These are phyloP conservation scores for Hylaeus anthracinus DNA, from an alignment of 1,140 invertebrate species.

Conservation along the genomic window DNA sequence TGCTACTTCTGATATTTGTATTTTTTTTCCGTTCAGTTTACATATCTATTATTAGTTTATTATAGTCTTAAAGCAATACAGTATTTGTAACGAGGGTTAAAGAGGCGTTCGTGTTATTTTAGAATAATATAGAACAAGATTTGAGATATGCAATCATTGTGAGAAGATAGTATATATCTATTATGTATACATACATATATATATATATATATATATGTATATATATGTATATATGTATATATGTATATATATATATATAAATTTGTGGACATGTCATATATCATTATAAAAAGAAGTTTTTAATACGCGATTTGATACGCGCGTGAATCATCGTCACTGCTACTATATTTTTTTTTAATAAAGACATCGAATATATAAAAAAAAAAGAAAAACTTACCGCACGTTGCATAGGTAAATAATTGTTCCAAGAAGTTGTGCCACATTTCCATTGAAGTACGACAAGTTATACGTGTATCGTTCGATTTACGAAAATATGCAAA, in stretches of 20 bases:
- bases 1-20: background rate
- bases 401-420: constrained; percentile 27
- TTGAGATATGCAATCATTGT: constrained; percentile 45
- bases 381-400: constrained; percentile 7
- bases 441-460: background rate
- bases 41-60: constrained; percentile 16
- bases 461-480: background rate
- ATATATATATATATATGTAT: background rate
- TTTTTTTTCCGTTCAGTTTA: constrained; percentile 4
- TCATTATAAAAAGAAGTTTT: constrained; percentile 24
- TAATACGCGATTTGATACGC: constrained; percentile 18
- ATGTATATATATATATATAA: constrained; percentile 17
- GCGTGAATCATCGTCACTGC: constrained; percentile 20
- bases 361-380: constrained; percentile 24
- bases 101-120: constrained; percentile 38
- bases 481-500: background rate
- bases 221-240: constrained; percentile 1
- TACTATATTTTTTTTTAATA: constrained; percentile 58
- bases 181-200: background rate
- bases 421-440: constrained; percentile 32
- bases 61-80: constrained; percentile 58
- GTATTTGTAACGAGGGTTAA: constrained; percentile 48
- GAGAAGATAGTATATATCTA: constrained; percentile 19
- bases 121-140: constrained; percentile 46
- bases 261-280: constrained; percentile 36